Conservation (phyloP, 2,888 invertebrate species). For the Pheosia gnoma region DNA sequence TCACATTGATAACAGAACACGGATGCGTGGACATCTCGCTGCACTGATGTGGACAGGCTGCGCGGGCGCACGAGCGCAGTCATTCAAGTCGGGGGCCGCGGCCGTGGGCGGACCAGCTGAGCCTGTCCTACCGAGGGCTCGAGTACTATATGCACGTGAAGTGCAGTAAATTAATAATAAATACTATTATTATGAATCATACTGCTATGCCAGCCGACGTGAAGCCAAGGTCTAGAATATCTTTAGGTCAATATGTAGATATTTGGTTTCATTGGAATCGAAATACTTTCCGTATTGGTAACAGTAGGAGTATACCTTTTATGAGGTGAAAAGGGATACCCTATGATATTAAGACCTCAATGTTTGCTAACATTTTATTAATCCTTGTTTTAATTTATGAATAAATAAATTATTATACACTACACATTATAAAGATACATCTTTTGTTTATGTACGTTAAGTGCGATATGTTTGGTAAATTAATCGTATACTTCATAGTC, state of each 20-base stretch:
- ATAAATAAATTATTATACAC: not conserved
- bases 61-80: conserved; percentile 16
- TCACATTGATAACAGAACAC: conserved; percentile 5
- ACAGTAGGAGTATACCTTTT: too few species aligned
- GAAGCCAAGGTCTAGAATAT: too few species aligned
- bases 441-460: not conserved
- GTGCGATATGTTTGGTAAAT: too few species aligned
- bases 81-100: conserved; percentile 35
- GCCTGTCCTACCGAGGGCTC: conserved; percentile 25
- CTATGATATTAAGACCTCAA: too few species aligned
- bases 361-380: too few species aligned
- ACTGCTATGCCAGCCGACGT: too few species aligned
- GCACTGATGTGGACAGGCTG: not conserved
- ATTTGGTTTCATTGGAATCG: too few species aligned
- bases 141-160: conserved; percentile 3
- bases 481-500: too few species aligned
- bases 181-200: not conserved
- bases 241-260: too few species aligned
- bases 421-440: not conserved
- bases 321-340: too few species aligned
- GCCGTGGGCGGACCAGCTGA: conserved; percentile 40
- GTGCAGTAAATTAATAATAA: conserved; percentile 22
- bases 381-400: too few species aligned
- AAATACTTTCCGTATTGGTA: too few species aligned
- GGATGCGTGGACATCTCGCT: conserved; percentile 4